Base-by-base conservation (phyloP, 2,797 vertebrate genomes). In the Sebastolobus altivelis region DNA sequence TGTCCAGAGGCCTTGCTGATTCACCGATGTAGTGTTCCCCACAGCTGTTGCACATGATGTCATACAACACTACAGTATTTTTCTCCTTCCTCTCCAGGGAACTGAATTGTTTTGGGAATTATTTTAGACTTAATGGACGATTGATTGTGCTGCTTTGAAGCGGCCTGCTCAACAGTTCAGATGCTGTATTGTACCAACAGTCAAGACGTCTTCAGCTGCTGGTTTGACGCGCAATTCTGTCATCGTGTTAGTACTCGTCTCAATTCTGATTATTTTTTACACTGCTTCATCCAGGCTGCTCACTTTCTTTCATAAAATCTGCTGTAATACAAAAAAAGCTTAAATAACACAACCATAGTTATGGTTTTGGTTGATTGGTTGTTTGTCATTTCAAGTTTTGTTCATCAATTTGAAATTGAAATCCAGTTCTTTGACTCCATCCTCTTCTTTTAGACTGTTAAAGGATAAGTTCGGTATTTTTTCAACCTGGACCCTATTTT, bases 41-140 rank as follows among this genome's bases (percentile, higher is more conserved):
- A 58, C 46, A 69, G 70, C 60, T 65, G 70, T 61, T 78, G 38
- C 22, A 55, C 58, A 33, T 67, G 29, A 83, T 16, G 10, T 83
- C 66, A 79, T 63, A 6, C 25, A 49, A 14, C 68, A 31, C 14
- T 35, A 38, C 49, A 11, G 70, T 25, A 16, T 46, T 72, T 66
- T 20, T 22, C 35, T 63, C 31, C 49, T 75, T 66, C 60, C n/a
- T 68, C 22, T 75, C 25, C 5, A 27, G 43, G 37, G 43, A 60
- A 40, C 38, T n/a, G 4, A 52, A 25, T 55, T 55, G 49, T 54
- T 54, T 54, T n/a, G 49, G n/a, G 49, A 55, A 37, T 46, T 37
- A 52, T 62, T 78, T 61, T 40, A 33, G 33, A 7, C 27, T 72
- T 18, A 73, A 65, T 31, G 4, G 7, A 59, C 0, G 3, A 56